These are phyloP conservation scores for Callopanchax toddi DNA, from an alignment of 2,113 vertebrate species.

Conservation along the genomic window DNA sequence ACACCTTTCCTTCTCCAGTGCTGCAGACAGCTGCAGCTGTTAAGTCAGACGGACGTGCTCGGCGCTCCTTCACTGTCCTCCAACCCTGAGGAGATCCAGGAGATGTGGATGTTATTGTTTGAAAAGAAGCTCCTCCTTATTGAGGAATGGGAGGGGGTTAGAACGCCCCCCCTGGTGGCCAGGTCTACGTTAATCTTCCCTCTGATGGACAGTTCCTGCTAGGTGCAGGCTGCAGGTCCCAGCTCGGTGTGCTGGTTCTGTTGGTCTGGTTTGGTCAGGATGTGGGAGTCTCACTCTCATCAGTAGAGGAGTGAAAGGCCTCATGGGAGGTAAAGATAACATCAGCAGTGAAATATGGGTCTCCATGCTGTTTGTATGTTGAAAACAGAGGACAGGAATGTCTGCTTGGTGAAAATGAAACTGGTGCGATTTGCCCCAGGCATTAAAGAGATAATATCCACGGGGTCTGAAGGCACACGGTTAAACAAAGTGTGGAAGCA, in stretches of 20 bases:
- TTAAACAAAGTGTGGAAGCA: slow-evolving; percentile 35
- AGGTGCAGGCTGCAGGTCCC: slow-evolving; percentile 80
- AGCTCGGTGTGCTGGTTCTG: slow-evolving; percentile 27
- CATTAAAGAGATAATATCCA: slow-evolving; percentile 22
- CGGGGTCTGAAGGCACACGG: background rate
- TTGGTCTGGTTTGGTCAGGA: slow-evolving; percentile 80
- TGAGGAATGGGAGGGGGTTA: slow-evolving; percentile 81
- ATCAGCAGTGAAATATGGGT: slow-evolving; percentile 87
- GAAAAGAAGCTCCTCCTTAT: slow-evolving; percentile 85
- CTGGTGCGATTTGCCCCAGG: slow-evolving; percentile 6
- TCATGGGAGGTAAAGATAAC: slow-evolving; percentile 88
- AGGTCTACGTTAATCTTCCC: slow-evolving; percentile 92
- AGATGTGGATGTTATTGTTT: slow-evolving; percentile 90
- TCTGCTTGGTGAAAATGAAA: slow-evolving; percentile 6
- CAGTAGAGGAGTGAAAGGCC: slow-evolving; percentile 48
- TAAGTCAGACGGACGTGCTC: slow-evolving; percentile 85
- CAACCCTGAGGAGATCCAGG: slow-evolving; percentile 72
- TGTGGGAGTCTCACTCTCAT: slow-evolving; percentile 69
- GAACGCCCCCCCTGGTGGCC: slow-evolving; percentile 77
- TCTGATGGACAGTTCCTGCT: slow-evolving; percentile 87
- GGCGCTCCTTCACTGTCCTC: slow-evolving; percentile 46
- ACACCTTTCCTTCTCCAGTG: slow-evolving; percentile 24
- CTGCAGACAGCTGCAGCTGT: slow-evolving; percentile 77
- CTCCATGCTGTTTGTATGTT: slow-evolving; percentile 72
- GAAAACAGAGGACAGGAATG: slow-evolving; percentile 31